Evolutionary conservation across 1,140 invertebrate genomes (phyloP), one percentile per base, ranked within the genome.

Genomic region (Diorhabda carinulata): DNA sequence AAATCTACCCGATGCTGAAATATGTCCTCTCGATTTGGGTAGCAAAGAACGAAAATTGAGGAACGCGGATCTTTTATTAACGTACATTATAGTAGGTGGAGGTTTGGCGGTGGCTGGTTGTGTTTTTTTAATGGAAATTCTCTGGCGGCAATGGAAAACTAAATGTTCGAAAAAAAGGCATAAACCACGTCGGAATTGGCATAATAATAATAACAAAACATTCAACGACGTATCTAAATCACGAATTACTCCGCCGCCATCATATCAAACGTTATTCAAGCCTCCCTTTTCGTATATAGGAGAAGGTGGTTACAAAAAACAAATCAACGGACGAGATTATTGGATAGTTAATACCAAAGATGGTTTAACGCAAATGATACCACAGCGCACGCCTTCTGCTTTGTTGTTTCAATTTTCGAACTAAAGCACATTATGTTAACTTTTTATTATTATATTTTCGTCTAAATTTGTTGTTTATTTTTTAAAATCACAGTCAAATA

Each of bases 11-110:
- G 85, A 86, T 67, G 88, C 89, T 0, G 86, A 87, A 70, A 90
- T 93, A 59, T 95, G 93, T 75, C 92, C 92, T 0, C 82, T 92
- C 42, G 86, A 93, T 81, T 82, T 94, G 47, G 89, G 88, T 61
- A 91, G 88, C n/a, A 92, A 88, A 56, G 92, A 94, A 73, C 83
- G 92, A 3, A 88, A 89, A 76, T 80, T 95, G 6, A 79, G 87
- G 60, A 91, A 93, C 74, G 82, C 82, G 2, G 87, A 89, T 72
- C 81, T 93, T 2, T 78, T 83, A 57, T 87, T 91, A 78, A 94
- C 92, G 0, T 94, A 93, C 4, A 84, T 91, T 60, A 81, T 90
- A 3, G 86, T 86, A 64, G 86, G 87, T 2, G 87, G 88, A 66
- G 89, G 89, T 4, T 84, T 90, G 61, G 79, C 82, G 0, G 82